Base-by-base conservation (phyloP, 2,888 invertebrate genomes). In the Andrena bucephala region DNA sequence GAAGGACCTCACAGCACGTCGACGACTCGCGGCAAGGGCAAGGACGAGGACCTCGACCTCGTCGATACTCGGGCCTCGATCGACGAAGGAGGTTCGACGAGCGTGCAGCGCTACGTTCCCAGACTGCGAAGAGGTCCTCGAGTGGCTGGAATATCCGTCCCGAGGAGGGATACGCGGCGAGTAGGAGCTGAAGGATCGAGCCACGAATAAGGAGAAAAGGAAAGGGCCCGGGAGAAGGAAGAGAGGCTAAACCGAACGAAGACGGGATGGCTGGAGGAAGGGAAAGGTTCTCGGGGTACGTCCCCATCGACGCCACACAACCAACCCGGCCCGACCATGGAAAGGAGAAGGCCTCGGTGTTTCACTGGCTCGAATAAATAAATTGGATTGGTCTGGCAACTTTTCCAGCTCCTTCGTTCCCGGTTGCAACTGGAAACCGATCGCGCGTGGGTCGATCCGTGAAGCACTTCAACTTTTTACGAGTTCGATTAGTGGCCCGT, bases 311-410 rank as follows among this genome's bases (percentile, higher is more conserved):
- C 42, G 57, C 68, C 71, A 70, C 74, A 71, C 54, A 67, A 72
- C 66, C 74, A 60, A 63, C 42, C 63, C 42, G 1, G 68, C 29
- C 65, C 54, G 36, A n/a, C 63, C 42, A 16, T 42, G 13, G 33
- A 54, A 42, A 60, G n/a, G 57, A 20, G 10, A 36, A 66, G 31
- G 50, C 48, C 62, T 70, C 73, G 42, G 65, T 27, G 74, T 74
- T 73, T 69, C 76, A 66, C 20, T 66, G 80, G 54, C 60, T 75
- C 87, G 84, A 85, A 77, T 79, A 84, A 84, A 87, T 87, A 85
- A 85, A 87, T 85, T 85, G 79, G 79, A 87, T 85, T 74, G 85
- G 68, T 78, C 77, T 76, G 82, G 67, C 71, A 83, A 72, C 60
- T 75, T 66, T 81, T 76, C 77, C 76, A 66, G 63, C 50, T 57